Conservation (phyloP, 1,140 invertebrate genomes). For the Asobara japonica region DNA sequence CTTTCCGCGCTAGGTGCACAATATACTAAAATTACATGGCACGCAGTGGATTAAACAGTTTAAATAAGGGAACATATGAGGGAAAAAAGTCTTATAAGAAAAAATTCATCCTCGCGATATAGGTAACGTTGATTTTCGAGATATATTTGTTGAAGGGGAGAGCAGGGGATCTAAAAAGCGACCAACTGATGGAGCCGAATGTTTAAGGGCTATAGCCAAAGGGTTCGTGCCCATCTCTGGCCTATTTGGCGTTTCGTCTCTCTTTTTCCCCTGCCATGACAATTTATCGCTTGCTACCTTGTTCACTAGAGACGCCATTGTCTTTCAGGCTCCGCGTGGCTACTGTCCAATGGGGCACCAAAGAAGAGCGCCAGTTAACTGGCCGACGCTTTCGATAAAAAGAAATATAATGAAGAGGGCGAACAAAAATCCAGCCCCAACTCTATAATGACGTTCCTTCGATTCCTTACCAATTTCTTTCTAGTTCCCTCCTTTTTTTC, state of each 20-base stretch:
- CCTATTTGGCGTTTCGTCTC: neutral
- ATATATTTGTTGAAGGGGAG: no score
- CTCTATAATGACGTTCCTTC: conserved; percentile 7
- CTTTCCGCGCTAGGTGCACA: no score
- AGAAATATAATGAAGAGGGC: neutral
- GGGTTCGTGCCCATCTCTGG: neutral
- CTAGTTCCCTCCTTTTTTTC: neutral
- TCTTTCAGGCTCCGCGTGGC: neutral
- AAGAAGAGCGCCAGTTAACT: conserved; percentile 13
- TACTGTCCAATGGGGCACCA: conserved; percentile 4
- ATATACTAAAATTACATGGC: no score
- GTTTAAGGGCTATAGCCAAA: neutral
- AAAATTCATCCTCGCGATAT: no score
- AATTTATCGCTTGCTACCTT: conserved; percentile 6
- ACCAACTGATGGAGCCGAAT: neutral
- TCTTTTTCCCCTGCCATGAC: neutral
- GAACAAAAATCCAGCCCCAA: neutral
- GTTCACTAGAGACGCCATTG: conserved; percentile 4
- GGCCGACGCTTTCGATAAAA: neutral
- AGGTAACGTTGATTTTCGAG: no score
- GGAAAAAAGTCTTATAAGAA: no score
- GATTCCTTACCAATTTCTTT: conserved; percentile 3
- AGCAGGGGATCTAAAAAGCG: no score
- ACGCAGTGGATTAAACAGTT: no score
- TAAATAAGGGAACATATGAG: no score